A percentile compares a stretch with the other conserved stretches of the same genome.
Evolutionary conservation across 2,113 vertebrate species (phyloP).

Genomic region (Orthochromis malagaraziensis): DNA sequence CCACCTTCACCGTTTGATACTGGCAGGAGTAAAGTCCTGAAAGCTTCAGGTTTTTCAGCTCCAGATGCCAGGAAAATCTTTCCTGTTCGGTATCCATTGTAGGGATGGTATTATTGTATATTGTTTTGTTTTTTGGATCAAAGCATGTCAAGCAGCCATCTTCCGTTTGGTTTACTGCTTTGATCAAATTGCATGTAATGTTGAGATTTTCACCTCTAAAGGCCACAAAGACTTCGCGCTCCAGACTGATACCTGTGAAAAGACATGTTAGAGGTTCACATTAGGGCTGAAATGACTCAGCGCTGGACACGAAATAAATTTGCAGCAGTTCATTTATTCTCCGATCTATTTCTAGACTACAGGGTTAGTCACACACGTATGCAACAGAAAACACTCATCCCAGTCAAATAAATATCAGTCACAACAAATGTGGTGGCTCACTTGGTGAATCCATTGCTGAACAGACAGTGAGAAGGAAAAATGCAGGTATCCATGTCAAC

Average conservation of each 20-base stretch:
- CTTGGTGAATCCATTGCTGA: not conserved
- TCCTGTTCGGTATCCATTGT: accelerated
- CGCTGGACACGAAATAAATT: not conserved
- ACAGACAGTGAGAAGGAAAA: not conserved
- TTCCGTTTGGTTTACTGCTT: not conserved
- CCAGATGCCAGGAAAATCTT: accelerated
- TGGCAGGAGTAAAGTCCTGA: constrained; percentile 55
- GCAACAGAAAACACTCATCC: not conserved
- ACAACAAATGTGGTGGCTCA: not conserved
- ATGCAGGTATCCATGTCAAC: not conserved
- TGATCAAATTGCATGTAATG: accelerated
- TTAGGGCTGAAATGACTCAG: not conserved
- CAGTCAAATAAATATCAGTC: not conserved
- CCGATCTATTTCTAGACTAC: not conserved
- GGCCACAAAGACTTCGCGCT: constrained; percentile 16
- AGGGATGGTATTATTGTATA: accelerated
- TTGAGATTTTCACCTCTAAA: not conserved
- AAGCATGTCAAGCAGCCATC: accelerated
- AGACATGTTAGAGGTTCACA: not conserved
- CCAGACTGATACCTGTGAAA: not conserved
- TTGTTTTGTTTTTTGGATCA: accelerated
- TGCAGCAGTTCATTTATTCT: not conserved
- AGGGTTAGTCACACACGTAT: not conserved
- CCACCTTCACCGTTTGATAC: not conserved
- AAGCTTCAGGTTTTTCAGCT: not conserved